Conservation (phyloP, 1,140 invertebrate genomes). For the Tribolium madens region DNA sequence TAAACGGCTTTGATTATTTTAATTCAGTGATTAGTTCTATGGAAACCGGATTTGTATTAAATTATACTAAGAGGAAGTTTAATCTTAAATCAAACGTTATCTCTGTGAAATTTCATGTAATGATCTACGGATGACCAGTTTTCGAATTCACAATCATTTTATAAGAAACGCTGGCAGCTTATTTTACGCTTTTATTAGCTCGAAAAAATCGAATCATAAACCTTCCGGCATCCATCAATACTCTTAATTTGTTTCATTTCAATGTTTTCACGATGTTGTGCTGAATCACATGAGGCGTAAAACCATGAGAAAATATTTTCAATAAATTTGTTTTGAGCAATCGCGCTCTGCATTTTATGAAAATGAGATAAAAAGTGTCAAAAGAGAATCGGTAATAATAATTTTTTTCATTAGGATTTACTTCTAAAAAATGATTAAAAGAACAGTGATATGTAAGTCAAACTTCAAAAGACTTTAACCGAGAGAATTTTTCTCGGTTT, state of each 20-base stretch:
- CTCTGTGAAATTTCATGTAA: background rate
- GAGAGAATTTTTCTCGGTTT: constrained; percentile 29
- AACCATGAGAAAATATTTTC: background rate
- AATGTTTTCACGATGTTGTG: too few relatives aligned
- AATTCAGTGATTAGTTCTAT: background rate
- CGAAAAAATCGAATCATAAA: constrained; percentile 12
- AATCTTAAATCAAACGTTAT: constrained; percentile 17
- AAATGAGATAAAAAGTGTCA: constrained; percentile 13
- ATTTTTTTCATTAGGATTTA: constrained; percentile 29
- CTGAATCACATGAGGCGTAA: too few relatives aligned
- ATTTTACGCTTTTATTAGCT: constrained; percentile 3
- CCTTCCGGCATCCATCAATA: constrained; percentile 1
- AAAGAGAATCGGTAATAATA: constrained; percentile 20
- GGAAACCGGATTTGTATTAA: constrained; percentile 30
- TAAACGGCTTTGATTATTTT: constrained; percentile 34
- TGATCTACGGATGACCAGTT: background rate
- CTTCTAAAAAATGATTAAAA: constrained; percentile 32
- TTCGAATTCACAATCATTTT: constrained; percentile 2
- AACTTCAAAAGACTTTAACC: constrained; percentile 17
- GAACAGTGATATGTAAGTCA: constrained; percentile 33
- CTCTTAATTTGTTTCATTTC: background rate
- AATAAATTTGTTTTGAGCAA: background rate
- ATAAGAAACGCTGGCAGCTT: constrained; percentile 4
- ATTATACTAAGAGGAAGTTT: background rate
- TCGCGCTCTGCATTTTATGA: background rate